Evolutionary conservation across 1,140 invertebrate genomes (phyloP).

Genomic region (Druon quercuslanigerum): DNA sequence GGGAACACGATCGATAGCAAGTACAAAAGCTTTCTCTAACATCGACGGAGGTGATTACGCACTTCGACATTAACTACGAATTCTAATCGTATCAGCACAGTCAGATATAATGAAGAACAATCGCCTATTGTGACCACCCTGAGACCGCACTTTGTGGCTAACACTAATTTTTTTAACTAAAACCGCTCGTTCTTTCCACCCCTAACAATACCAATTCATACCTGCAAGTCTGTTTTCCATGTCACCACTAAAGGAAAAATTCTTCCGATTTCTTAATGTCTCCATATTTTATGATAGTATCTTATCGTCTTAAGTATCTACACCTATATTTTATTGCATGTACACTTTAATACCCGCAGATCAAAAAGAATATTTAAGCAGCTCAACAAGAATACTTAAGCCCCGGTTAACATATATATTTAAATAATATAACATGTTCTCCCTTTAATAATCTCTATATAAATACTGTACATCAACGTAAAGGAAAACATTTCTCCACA

Average conservation of each 20-base stretch:
- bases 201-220: not conserved
- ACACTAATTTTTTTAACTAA: conserved; percentile 6
- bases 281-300: not conserved
- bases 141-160: conserved; percentile 12
- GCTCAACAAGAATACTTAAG: not conserved
- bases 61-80: conserved; percentile 47
- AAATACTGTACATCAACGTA: conserved; percentile 1
- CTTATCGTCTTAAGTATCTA: not conserved
- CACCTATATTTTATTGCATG: not conserved
- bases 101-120: conserved; percentile 13
- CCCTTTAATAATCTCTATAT: not conserved
- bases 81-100: conserved; percentile 47
- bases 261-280: conserved; percentile 3
- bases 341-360: conserved; percentile 11
- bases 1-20: conserved; percentile 62
- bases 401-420: not conserved
- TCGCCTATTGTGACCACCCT: not conserved
- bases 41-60: conserved; percentile 51
- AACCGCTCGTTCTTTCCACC: not conserved
- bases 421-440: not conserved
- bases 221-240: not conserved
- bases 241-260: conserved; percentile 9
- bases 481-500: not conserved
- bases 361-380: not conserved
- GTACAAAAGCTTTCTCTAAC: conserved; percentile 65